A percentile compares a stretch with the other conserved stretches of the same genome.
Evolutionary conservation across 2,797 vertebrate species (phyloP).

Genomic region (Spinibarbus caldwelli): DNA sequence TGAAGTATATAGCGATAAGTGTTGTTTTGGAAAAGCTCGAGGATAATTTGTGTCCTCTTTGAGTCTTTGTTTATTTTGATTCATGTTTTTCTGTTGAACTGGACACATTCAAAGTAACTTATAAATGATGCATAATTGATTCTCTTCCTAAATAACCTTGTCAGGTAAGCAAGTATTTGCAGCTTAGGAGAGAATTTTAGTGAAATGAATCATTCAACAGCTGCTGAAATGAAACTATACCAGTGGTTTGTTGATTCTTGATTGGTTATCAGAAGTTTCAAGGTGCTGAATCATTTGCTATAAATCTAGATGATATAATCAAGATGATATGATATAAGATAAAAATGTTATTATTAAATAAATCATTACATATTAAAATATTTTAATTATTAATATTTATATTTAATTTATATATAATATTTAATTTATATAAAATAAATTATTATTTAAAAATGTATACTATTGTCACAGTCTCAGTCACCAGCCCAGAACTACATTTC

Average conservation of each 20-base stretch:
- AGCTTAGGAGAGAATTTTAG: background rate
- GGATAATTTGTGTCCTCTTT: background rate
- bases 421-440: background rate
- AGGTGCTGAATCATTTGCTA: background rate
- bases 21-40: background rate
- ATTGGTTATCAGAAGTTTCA: background rate
- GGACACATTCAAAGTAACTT: background rate
- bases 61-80: background rate
- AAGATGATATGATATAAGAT: background rate
- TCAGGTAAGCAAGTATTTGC: background rate
- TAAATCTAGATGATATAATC: background rate
- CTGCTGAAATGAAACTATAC: background rate
- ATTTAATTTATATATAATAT: background rate
- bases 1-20: background rate
- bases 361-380: background rate
- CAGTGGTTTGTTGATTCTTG: background rate
- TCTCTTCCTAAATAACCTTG: background rate
- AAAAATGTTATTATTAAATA: background rate
- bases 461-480: no score
- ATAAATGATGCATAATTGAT: background rate
- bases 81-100: slow-evolving; percentile 1
- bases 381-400: background rate
- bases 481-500: no score
- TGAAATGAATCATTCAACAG: background rate
- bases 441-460: background rate